Evolutionary conservation across 2,113 vertebrate genomes (phyloP), one percentile per base, ranked within the genome.

Genomic region (Dryoscopus gambensis): DNA sequence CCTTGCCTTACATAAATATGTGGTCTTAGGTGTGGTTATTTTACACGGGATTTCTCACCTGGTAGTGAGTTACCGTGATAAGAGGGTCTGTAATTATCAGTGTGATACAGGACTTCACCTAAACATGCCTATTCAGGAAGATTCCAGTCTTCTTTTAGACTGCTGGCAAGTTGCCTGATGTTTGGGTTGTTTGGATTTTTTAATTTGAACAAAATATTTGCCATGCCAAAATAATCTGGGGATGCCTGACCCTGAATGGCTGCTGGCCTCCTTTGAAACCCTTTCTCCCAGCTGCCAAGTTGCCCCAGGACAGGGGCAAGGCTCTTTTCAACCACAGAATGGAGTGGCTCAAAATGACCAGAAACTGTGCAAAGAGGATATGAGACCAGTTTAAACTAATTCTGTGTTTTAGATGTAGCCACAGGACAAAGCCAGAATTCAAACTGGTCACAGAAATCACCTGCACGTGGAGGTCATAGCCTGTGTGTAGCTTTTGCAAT

Each of bases 391-490:
- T 76, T 44, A 57, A 70, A 85, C 22, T 49, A 56, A 76, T 73
- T 85, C 37, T 57, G 2, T 6, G 0, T 28, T 78, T 64, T 33
- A 91, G 25, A 21, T 0, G 0, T 24, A 74, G 47, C 25, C 73
- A 67, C 3, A 3, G 52, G 37, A 55, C 21, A 78, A 75, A 89
- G 23, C 7, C 47, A 67, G 60, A 55, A 4, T 63, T 63, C 16
- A 9, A 47, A 63, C 3, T 14, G n/a, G n/a, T 60, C 53, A 40
- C 37, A 37, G 70, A 75, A 93, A 73, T 25, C 1, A 0, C 44
- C 53, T 68, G 30, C 1, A 0, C n/a, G 27, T 6, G 16, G 44
- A 71, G 17, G 24, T 30, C 53, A 71, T 17, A n/a, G 6, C 10
- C 69, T 56, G 21, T 15, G 9, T 11, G 24, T 6, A 56, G 39